Evolutionary conservation across 2,113 vertebrate genomes (phyloP).

Genomic region (Spea bombifrons): DNA sequence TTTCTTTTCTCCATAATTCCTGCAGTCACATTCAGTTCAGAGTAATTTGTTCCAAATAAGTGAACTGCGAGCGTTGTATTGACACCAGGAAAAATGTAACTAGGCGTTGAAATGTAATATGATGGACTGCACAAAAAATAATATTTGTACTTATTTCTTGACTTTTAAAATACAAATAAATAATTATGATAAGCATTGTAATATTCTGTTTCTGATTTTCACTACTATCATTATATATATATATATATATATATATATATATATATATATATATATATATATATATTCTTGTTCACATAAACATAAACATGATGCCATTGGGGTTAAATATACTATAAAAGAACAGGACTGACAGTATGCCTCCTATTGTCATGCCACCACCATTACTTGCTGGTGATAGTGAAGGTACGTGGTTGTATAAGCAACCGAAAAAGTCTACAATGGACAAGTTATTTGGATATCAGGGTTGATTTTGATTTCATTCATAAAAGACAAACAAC

Average conservation of each 20-base stretch:
- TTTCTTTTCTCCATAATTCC: slow-evolving; percentile 40
- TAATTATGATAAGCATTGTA: neutral
- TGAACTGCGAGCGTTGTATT: slow-evolving; percentile 53
- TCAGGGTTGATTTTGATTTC: no score
- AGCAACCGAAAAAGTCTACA: neutral
- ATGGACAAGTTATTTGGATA: neutral
- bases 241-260: slow-evolving; percentile 4
- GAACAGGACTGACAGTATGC: neutral
- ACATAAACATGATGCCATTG: neutral
- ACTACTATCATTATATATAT: neutral
- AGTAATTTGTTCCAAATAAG: slow-evolving; percentile 45
- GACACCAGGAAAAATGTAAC: slow-evolving; percentile 38
- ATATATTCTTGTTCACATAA: neutral
- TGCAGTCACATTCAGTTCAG: slow-evolving; percentile 52
- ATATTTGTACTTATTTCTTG: neutral
- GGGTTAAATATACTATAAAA: neutral
- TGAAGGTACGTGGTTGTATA: neutral
- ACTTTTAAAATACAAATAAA: neutral
- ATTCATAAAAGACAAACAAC: no score
- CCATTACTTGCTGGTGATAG: neutral
- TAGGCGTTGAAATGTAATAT: slow-evolving; percentile 59
- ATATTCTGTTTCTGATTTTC: neutral
- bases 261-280: neutral
- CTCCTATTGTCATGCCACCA: neutral
- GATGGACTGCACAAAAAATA: slow-evolving; percentile 37